A percentile compares a stretch with the other conserved stretches of the same genome.
Evolutionary conservation across 2,888 invertebrate species (phyloP).

Genomic region (Diarsia dahlii): DNA sequence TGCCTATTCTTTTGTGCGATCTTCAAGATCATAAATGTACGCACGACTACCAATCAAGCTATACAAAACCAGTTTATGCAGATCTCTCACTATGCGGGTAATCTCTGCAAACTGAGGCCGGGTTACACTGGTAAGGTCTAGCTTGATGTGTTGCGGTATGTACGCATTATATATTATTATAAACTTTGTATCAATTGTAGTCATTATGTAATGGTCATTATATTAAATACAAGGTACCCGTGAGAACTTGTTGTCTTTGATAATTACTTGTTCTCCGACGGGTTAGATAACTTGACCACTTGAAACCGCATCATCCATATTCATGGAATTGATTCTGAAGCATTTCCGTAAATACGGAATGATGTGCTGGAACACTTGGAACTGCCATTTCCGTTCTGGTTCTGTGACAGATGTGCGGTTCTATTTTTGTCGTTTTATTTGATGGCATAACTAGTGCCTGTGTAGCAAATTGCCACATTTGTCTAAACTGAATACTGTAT

Average conservation of each 20-base stretch:
- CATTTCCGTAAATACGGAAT: not conserved
- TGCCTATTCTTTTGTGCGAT: constrained; percentile 51
- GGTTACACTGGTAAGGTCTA: too few species aligned
- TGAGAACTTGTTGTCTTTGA: constrained; percentile 69
- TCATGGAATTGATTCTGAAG: constrained; percentile 28
- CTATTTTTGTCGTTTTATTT: constrained; percentile 50
- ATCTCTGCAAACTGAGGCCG: too few species aligned
- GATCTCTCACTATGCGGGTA: too few species aligned
- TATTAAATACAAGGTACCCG: constrained; percentile 50
- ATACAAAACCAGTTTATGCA: too few species aligned
- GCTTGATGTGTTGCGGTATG: too few species aligned
- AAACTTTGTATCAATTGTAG: constrained; percentile 26
- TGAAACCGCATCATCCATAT: constrained; percentile 10
- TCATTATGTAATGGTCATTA: constrained; percentile 40
- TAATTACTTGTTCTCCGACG: constrained; percentile 62
- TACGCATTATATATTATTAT: constrained; percentile 35
- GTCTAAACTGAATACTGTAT: constrained; percentile 38
- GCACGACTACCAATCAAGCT: too few species aligned
- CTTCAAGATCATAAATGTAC: constrained; percentile 61
- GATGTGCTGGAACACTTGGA: constrained; percentile 4
- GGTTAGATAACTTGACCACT: constrained; percentile 56
- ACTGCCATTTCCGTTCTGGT: constrained; percentile 46
- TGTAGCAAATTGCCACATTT: constrained; percentile 43
- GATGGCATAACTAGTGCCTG: constrained; percentile 43
- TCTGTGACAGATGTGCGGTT: constrained; percentile 49